Evolutionary conservation across 2,113 vertebrate genomes (phyloP).

Genomic region (Lampris megalopsis): DNA sequence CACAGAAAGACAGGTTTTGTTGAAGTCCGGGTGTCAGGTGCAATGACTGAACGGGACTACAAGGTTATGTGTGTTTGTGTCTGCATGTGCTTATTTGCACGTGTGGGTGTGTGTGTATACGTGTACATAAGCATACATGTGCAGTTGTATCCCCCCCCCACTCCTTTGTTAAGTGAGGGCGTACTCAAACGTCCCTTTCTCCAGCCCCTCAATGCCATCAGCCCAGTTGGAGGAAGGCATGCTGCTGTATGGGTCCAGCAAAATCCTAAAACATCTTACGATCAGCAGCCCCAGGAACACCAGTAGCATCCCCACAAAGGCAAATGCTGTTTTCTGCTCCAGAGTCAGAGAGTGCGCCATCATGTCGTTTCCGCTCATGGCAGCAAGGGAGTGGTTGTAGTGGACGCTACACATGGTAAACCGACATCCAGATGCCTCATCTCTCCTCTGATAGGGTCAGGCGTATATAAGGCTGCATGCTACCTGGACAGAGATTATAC

Average conservation of each 20-base stretch:
- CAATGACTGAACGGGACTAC: conserved; percentile 38
- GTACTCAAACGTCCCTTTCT: conserved; percentile 97
- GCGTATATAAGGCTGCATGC: conserved; percentile 67
- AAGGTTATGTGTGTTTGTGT: conserved; percentile 21
- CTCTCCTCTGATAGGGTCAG: conserved; percentile 66
- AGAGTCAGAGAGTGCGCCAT: conserved; percentile 90
- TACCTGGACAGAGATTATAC: conserved; percentile 70
- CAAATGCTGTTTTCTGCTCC: conserved; percentile 97
- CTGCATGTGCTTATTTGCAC: conserved; percentile 7
- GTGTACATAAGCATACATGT: conserved; percentile 32
- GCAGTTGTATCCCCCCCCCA: conserved; percentile 19
- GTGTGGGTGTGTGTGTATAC: conserved; percentile 19
- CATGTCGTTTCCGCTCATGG: conserved; percentile 91
- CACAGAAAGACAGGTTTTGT: conserved; percentile 40
- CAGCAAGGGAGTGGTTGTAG: conserved; percentile 90
- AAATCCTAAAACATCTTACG: conserved; percentile 94
- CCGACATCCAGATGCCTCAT: conserved; percentile 71
- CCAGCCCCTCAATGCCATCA: conserved; percentile 93
- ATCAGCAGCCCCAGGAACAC: conserved; percentile 95
- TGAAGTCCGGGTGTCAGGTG: conserved; percentile 35
- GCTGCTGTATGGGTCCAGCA: conserved; percentile 96
- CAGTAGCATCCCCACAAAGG: conserved; percentile 94
- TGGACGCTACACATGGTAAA: conserved; percentile 90
- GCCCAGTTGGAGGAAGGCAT: conserved; percentile 98
- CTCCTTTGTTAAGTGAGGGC: conserved; percentile 88